A percentile compares a stretch with the other conserved stretches of the same genome.
phyloP scores from a whole-genome alignment of 2,888 invertebrate genomes.

The Standfussiana lucernea region DNA sequence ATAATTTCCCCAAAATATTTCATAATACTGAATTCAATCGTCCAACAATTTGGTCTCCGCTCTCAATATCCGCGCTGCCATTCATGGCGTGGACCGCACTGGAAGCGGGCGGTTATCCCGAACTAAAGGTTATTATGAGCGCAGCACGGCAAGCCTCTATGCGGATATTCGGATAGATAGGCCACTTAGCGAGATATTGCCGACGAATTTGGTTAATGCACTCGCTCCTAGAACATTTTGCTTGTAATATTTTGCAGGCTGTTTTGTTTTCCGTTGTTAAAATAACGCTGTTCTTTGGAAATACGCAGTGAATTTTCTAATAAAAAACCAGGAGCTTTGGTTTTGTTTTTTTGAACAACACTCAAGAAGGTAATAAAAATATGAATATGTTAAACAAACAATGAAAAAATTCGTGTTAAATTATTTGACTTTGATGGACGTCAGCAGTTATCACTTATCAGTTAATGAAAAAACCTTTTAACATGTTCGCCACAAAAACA shows the following conservation, averaged over 20 bases:
- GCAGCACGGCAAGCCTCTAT: constrained; percentile 59
- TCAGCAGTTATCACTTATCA: constrained; percentile 37
- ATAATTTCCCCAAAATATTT: constrained; percentile 2
- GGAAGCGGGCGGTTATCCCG: constrained; percentile 55
- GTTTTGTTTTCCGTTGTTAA: constrained; percentile 39
- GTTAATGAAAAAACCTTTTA: constrained; percentile 50
- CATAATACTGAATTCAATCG: constrained; percentile 11
- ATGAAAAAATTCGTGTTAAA: not conserved
- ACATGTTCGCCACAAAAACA: constrained; percentile 40
- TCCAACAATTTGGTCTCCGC: constrained; percentile 30
- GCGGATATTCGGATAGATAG: constrained; percentile 72
- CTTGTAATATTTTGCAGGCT: constrained; percentile 52
- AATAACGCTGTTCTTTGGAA: constrained; percentile 10
- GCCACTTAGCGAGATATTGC: constrained; percentile 72
- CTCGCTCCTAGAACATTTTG: constrained; percentile 50
- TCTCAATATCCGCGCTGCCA: constrained; percentile 54
- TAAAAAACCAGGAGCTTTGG: not conserved
- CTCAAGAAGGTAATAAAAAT: not conserved
- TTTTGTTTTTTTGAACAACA: not conserved
- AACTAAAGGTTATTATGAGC: constrained; percentile 69
- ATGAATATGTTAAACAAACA: not conserved
- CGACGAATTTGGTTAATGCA: constrained; percentile 72
- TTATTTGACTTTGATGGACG: constrained; percentile 10
- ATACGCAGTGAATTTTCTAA: not conserved
- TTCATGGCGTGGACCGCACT: constrained; percentile 48